Conservation (phyloP, 2,797 vertebrate species). For the Aphelocoma californica region DNA sequence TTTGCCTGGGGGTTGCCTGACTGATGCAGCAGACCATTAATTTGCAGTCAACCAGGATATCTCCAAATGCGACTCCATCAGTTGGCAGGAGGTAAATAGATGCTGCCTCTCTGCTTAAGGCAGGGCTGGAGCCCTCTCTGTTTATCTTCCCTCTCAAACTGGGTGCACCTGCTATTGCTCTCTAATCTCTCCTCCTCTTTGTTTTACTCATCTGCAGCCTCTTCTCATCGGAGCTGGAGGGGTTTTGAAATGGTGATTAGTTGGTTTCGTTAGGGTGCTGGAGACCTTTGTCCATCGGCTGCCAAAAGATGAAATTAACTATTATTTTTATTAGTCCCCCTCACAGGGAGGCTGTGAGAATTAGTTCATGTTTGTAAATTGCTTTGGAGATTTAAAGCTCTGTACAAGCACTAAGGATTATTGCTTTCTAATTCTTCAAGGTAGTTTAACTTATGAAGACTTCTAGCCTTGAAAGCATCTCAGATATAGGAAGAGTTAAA, state of each 20-base stretch:
- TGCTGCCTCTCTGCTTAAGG: not conserved
- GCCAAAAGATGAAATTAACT: slow-evolving; percentile 35
- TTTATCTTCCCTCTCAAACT: not conserved
- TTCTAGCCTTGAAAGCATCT: not conserved
- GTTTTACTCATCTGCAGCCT: slow-evolving; percentile 2
- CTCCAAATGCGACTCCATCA: not conserved
- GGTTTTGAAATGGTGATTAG: slow-evolving; percentile 10
- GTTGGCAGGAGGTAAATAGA: not conserved
- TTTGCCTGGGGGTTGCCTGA: not conserved
- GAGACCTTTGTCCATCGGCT: not conserved
- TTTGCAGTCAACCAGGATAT: not conserved
- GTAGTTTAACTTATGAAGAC: not conserved
- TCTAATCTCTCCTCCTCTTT: not conserved
- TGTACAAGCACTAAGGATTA: slow-evolving; percentile 4
- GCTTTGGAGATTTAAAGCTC: slow-evolving; percentile 34
- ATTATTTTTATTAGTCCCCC: not conserved
- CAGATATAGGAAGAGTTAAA: not conserved
- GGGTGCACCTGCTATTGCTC: not conserved
- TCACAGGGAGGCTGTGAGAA: not conserved
- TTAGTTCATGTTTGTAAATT: slow-evolving; percentile 54
- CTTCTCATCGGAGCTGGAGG: not conserved
- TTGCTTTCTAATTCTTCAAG: slow-evolving; percentile 43
- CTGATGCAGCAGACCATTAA: not conserved
- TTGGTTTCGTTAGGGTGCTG: not conserved
- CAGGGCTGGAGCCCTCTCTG: not conserved